phyloP scores from a whole-genome alignment of 2,797 vertebrate genomes.

The Tenualosa thibaudeaui region DNA sequence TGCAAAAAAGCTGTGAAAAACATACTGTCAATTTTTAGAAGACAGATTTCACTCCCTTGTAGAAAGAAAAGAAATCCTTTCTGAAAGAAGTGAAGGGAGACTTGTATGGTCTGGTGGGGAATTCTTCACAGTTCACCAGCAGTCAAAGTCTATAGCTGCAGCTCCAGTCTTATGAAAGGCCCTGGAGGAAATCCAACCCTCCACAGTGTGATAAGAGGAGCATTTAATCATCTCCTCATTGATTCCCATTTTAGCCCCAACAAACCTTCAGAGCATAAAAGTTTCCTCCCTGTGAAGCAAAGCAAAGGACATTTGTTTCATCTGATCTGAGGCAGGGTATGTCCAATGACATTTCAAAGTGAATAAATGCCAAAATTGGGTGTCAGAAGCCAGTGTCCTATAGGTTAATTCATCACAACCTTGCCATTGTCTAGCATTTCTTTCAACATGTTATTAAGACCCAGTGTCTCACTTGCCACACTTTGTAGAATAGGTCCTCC shows the following conservation, averaged over 20 bases:
- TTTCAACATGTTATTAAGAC: background rate
- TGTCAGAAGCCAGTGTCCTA: background rate
- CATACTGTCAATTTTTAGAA: background rate
- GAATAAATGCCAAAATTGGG: background rate
- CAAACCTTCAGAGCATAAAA: conserved; percentile 15
- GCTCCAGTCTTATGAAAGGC: conserved; percentile 34
- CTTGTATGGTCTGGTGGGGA: conserved; percentile 34
- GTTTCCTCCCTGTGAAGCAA: background rate
- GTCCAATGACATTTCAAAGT: conserved; percentile 12
- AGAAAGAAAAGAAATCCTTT: background rate
- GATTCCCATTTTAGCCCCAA: conserved; percentile 8
- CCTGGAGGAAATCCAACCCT: conserved; percentile 27
- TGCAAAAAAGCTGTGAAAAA: background rate
- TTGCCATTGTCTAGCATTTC: background rate
- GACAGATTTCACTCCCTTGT: background rate
- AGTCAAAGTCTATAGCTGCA: conserved; percentile 31
- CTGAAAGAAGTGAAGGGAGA: conserved; percentile 24
- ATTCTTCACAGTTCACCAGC: conserved; percentile 34
- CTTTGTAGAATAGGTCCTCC: background rate
- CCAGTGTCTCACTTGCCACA: background rate
- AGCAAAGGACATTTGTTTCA: background rate
- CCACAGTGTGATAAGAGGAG: conserved; percentile 16
- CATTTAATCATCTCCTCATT: conserved; percentile 37
- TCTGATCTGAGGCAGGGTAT: background rate
- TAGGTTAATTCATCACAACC: conserved; percentile 1